Evolutionary conservation across 2,113 vertebrate species (phyloP).

Genomic region (Sialia sialis): DNA sequence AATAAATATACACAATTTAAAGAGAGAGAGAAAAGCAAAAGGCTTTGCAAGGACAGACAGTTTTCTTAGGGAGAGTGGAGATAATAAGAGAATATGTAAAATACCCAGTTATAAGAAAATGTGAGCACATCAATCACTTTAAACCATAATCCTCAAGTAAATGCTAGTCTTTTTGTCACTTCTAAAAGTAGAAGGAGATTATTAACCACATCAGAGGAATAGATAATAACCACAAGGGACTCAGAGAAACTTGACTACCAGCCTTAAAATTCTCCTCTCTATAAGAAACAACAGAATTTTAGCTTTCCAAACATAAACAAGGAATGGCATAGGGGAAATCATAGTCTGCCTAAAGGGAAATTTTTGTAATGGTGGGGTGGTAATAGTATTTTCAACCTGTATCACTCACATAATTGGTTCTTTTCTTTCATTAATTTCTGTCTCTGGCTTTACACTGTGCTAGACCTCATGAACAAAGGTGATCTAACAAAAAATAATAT

Average conservation of each 20-base stretch:
- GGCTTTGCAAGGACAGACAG: neutral
- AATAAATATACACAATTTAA: neutral
- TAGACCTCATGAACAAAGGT: neutral
- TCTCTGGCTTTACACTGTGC: neutral
- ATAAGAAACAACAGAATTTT: neutral
- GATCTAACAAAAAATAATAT: neutral
- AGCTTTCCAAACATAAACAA: neutral
- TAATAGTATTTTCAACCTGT: neutral
- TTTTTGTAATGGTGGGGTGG: neutral
- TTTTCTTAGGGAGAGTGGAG: neutral
- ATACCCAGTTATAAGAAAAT: neutral
- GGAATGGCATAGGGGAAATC: neutral
- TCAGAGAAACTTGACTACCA: neutral
- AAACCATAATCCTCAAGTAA: neutral
- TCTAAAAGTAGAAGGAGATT: constrained; percentile 3
- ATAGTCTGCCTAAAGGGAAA: neutral
- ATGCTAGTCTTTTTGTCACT: neutral
- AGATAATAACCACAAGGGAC: neutral
- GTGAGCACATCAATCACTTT: neutral
- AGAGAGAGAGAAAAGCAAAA: neutral
- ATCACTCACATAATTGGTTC: neutral
- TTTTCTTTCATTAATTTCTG: neutral
- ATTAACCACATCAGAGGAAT: neutral
- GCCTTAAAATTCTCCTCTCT: neutral
- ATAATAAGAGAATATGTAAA: neutral